Percentiles rank a stretch among this genome's conserved stretches.
Evolutionary conservation across 2,888 invertebrate genomes (phyloP).

Genomic region (Andricus curvator): DNA sequence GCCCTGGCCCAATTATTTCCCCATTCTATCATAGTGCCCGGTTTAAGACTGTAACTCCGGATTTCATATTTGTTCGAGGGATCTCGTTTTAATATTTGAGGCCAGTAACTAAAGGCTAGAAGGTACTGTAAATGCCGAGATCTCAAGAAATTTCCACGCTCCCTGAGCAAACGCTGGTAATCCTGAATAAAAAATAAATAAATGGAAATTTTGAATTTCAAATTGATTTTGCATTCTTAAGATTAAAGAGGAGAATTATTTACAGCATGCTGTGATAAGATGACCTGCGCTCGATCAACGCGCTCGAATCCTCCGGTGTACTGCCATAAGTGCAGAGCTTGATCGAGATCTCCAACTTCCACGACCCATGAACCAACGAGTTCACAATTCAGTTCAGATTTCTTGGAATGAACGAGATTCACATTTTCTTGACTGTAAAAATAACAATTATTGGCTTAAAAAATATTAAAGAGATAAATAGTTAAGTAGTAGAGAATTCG

Average conservation of each 20-base stretch:
- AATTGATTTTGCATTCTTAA: slow-evolving; percentile 17
- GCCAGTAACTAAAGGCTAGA: slow-evolving; percentile 98
- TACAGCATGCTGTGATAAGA: slow-evolving; percentile 86
- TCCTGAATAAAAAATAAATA: slow-evolving; percentile 80
- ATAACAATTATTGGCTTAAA: slow-evolving; percentile 1
- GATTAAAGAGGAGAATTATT: slow-evolving; percentile 21
- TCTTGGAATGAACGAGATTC: slow-evolving; percentile 87
- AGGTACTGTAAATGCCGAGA: slow-evolving; percentile 95
- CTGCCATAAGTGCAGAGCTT: slow-evolving; percentile 97
- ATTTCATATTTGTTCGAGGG: slow-evolving; percentile 95
- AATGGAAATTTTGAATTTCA: slow-evolving; percentile 26
- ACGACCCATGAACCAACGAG: slow-evolving; percentile 98
- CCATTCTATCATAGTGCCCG: slow-evolving; percentile 99
- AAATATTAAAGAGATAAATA: background rate
- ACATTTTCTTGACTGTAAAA: slow-evolving; percentile 86
- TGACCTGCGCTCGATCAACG: slow-evolving; percentile 88
- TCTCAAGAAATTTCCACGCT: slow-evolving; percentile 88
- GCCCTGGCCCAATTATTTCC: slow-evolving; percentile 99
- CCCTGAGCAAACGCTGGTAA: slow-evolving; percentile 85
- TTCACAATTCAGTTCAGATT: slow-evolving; percentile 88
- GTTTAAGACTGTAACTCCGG: slow-evolving; percentile 93
- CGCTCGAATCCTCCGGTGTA: slow-evolving; percentile 95
- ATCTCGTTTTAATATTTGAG: slow-evolving; percentile 86
- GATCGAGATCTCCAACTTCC: slow-evolving; percentile 97
- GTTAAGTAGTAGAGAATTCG: too few species aligned